Conservation (phyloP, 2,113 vertebrate genomes). For the Syrrhaptes paradoxus region DNA sequence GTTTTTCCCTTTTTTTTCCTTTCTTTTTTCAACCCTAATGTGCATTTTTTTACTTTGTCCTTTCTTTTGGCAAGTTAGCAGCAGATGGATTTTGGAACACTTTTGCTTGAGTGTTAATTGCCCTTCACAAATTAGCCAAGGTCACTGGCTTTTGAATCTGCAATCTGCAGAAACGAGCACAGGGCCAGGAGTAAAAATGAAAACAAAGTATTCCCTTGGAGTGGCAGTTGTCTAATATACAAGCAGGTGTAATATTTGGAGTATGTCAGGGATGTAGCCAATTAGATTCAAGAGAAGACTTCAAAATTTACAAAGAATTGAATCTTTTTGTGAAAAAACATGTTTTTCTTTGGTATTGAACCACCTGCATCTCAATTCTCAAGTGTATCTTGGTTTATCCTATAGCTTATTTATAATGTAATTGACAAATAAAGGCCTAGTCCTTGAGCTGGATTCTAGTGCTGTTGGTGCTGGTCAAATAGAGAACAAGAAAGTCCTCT, state of each 20-base stretch:
- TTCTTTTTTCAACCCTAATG: background rate
- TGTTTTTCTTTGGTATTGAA: background rate
- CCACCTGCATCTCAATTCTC: background rate
- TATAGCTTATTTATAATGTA: background rate
- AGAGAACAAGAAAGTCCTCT: background rate
- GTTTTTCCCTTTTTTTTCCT: too few relatives aligned
- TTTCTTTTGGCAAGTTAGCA: background rate
- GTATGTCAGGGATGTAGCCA: background rate
- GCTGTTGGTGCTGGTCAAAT: background rate
- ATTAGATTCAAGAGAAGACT: background rate
- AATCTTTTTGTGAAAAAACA: background rate
- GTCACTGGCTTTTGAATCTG: background rate
- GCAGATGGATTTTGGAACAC: background rate
- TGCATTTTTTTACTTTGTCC: background rate
- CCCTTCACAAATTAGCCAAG: slow-evolving; percentile 2
- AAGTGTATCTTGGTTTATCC: background rate
- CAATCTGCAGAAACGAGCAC: background rate
- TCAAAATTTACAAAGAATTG: background rate
- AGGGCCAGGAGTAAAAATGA: background rate
- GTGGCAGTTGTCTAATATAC: background rate
- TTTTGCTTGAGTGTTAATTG: background rate
- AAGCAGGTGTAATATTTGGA: background rate
- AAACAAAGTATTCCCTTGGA: background rate
- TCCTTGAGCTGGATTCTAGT: background rate
- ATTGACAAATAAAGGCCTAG: background rate